phyloP scores from a whole-genome alignment of 2,888 invertebrate species.

The Antitype chi region DNA sequence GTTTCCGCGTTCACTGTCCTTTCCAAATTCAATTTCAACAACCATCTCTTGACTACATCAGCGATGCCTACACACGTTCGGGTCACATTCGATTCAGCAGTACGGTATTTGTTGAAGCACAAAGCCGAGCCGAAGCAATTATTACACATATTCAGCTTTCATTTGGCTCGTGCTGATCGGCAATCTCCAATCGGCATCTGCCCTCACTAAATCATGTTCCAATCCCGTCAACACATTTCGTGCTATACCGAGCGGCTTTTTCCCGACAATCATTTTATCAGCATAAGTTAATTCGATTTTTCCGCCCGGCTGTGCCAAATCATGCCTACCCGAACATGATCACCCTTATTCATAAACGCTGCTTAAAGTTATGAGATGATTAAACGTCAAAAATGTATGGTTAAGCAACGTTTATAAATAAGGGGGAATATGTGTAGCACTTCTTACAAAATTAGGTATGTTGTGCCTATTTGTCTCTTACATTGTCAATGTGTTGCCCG shows the following conservation, averaged over 20 bases:
- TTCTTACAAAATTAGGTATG: background rate
- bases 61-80: too few relatives aligned
- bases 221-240: background rate
- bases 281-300: background rate
- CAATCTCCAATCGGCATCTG: background rate
- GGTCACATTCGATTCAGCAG: background rate
- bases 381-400: too few relatives aligned
- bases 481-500: background rate
- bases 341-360: too few relatives aligned
- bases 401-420: too few relatives aligned
- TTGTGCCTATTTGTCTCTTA: background rate
- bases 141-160: background rate
- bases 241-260: background rate
- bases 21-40: conserved; percentile 18
- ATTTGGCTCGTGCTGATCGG: background rate
- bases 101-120: background rate
- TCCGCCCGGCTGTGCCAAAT: background rate
- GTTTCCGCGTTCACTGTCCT: conserved; percentile 23
- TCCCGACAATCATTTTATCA: background rate
- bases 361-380: too few relatives aligned
- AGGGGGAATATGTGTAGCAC: background rate
- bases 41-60: background rate
- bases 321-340: too few relatives aligned
- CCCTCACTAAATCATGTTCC: background rate
- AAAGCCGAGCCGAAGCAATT: background rate